Conservation (phyloP, 1,140 invertebrate genomes). For the Philopotamus ludificatus region DNA sequence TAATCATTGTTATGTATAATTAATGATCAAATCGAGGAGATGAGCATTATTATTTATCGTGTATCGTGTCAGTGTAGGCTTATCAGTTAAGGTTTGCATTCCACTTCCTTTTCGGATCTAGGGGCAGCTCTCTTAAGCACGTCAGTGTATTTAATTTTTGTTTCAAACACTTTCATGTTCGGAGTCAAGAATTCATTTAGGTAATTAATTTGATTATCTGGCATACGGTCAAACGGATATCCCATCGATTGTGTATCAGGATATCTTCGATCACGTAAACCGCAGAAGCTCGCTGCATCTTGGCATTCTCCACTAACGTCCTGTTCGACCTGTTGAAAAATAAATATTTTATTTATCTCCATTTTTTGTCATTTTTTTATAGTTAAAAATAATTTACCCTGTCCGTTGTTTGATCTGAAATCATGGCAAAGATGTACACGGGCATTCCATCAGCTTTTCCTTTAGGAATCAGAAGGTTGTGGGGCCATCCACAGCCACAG, state of each 20-base stretch:
- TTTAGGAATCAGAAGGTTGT: conserved; percentile 79
- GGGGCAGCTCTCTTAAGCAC: too few relatives aligned
- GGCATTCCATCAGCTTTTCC: conserved; percentile 66
- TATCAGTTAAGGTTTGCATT: too few relatives aligned
- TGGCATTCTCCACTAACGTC: conserved; percentile 53
- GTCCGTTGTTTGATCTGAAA: conserved; percentile 73
- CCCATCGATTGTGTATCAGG: conserved; percentile 74
- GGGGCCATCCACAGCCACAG: conserved; percentile 86
- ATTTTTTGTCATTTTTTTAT: too few relatives aligned
- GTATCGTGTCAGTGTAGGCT: too few relatives aligned
- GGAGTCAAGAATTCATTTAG: conserved; percentile 64
- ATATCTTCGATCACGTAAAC: conserved; percentile 69
- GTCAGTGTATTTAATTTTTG: too few relatives aligned
- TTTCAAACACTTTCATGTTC: conserved; percentile 66
- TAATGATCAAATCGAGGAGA: too few relatives aligned
- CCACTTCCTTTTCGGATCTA: too few relatives aligned
- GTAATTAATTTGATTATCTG: conserved; percentile 50
- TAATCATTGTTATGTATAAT: too few relatives aligned
- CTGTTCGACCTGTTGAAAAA: too few relatives aligned
- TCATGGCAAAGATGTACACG: conserved; percentile 77
- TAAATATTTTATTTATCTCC: too few relatives aligned
- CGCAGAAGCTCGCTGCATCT: conserved; percentile 72
- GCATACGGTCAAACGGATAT: conserved; percentile 71
- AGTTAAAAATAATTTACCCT: too few relatives aligned
- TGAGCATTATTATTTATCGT: too few relatives aligned